Evolutionary conservation across 2,113 vertebrate species (phyloP), one percentile per base, ranked within the genome.

Genomic region (Dicaeum eximium): DNA sequence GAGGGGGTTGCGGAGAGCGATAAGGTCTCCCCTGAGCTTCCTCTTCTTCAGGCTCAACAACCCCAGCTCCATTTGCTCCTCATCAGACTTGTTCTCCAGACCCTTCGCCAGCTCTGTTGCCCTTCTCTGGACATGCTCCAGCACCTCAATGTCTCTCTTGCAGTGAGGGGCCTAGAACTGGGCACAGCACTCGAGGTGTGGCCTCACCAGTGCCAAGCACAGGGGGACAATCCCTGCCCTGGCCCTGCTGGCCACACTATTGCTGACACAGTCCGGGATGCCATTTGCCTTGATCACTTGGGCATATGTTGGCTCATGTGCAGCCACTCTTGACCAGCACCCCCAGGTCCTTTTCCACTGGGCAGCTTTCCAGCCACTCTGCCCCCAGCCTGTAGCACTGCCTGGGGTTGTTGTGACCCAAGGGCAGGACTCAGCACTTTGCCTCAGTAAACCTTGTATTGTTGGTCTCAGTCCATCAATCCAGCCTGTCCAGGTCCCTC

Each of bases 101-200:
- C 15, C 47, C 27, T 80, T 48, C 35, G 5, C 25, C n/a, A 48
- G 53, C 22, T 67, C 47, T 1, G 0, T 67, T 80, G 27, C 22
- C 31, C 4, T 28, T 61, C 25, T 66, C 40, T 86, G 54, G 60
- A 8, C 31, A 3, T 0, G 0, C 15, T 28, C 27, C 47, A 60
- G 35, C 15, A 4, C 54, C 9, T 74, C 40, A 3, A 0, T 50
- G 22, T 31, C 13, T 16, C 18, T 19, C 13, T 21, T 54, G 35
- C 9, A n/a, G 19, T 25, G 16, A 67, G 28, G 13, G 31, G 13
- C 23, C 35, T 54, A 48, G 48, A 54, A 18, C 22, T 25, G 42
- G 15, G 6, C n/a, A 21, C 7, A 15, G 31, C 0, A 6, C 7
- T 54, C 0, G 1, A 37, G 35, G 2, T 33, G 27, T 3, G 2